Percentiles rank a stretch among this genome's conserved stretches.
phyloP scores from a whole-genome alignment of 2,797 vertebrate species.

The Vireo griseus region DNA sequence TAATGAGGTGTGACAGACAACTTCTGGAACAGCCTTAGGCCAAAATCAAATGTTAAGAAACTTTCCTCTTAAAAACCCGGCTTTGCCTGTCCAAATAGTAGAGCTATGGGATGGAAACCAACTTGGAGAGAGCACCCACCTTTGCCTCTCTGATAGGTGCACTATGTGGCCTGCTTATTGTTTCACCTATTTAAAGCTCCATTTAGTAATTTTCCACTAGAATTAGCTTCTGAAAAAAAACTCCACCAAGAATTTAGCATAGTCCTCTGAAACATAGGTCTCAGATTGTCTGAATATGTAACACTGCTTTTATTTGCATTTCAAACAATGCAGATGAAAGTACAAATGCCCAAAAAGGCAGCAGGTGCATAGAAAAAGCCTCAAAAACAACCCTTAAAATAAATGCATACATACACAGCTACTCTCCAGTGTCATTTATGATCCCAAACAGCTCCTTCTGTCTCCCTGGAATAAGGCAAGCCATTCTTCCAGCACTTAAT shows the following conservation, averaged over 20 bases:
- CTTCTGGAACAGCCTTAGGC: not conserved
- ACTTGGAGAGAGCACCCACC: not conserved
- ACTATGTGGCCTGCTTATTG: not conserved
- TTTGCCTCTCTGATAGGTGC: not conserved
- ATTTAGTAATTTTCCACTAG: not conserved
- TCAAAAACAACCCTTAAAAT: not conserved
- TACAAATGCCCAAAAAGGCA: not conserved
- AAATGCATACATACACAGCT: not conserved
- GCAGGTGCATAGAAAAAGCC: constrained; percentile 34
- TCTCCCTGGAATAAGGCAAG: not conserved
- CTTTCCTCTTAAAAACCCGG: not conserved
- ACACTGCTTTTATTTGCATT: constrained; percentile 32
- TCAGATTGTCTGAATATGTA: not conserved
- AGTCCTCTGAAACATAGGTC: not conserved
- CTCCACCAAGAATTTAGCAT: not conserved
- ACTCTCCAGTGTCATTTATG: not conserved
- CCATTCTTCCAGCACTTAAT: constrained; percentile 23
- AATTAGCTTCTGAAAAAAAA: not conserved
- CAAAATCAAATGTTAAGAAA: not conserved
- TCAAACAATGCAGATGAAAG: constrained; percentile 30
- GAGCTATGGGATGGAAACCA: not conserved
- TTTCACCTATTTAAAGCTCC: not conserved
- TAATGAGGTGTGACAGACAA: not conserved
- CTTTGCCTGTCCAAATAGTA: not conserved
- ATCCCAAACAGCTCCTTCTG: constrained; percentile 3